Base-by-base conservation (phyloP, 2,888 invertebrate species). In the Pandemis corylana region DNA sequence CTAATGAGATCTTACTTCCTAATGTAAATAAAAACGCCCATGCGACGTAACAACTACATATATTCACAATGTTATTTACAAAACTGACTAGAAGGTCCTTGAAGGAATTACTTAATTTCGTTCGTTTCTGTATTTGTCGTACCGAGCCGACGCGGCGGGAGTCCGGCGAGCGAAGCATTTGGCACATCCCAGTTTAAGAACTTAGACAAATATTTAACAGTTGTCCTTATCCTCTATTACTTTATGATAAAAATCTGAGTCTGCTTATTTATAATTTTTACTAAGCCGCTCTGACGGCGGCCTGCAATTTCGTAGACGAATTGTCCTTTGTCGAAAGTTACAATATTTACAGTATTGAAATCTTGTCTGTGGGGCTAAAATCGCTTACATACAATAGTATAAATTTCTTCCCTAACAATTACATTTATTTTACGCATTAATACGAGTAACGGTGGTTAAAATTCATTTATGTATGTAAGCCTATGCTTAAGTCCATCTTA, bases 41-140 rank as follows among this genome's bases (percentile, higher is more conserved):
- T 88, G 85, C 84, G 92, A 91, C 92, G 92, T 84, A 89, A 87
- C 90, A 88, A 90, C 90, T 93, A 92, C 89, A 79, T 94, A 79
- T 94, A 94, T 94, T 94, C 94, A 94, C 94, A 94, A 88, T 90
- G 83, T 88, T 94, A 93, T 93, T 90, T 94, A 93, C 93, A 93
- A 90, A 86, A 91, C 89, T 93, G 94, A 94, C 94, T 94, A 94
- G 93, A 89, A 88, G 86, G 87, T 89, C 89, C 90, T 90, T 89
- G 91, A 90, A 88, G 87, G 90, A 92, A 86, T 89, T 89, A 80
- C 81, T 86, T 84, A 85, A 85, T 87, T 89, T 86, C 78, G 86
- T 89, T 90, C 87, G 87, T 83, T 82, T 83, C 85, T 85, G 87
- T 82, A 83, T 84, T 84, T 89, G 90, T 87, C 82, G 85, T 86